phyloP scores from a whole-genome alignment of 2,113 vertebrate genomes.

The Nematolebias whitei region DNA sequence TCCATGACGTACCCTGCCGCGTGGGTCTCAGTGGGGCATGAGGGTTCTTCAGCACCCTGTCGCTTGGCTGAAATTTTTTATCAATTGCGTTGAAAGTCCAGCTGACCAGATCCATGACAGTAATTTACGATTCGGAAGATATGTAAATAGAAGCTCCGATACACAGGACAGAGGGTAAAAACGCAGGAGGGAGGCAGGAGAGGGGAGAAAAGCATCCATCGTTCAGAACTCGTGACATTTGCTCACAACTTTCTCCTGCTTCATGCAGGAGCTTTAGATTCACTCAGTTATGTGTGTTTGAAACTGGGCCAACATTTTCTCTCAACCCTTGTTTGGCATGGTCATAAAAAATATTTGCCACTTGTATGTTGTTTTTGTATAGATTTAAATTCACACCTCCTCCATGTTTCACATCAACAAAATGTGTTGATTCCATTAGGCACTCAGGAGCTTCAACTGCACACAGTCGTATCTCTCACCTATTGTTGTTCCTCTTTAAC shows the following conservation, averaged over 20 bases:
- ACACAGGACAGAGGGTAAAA: too few species aligned
- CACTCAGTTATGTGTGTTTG: background rate
- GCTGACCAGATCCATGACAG: too few species aligned
- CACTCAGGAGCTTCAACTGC: conserved; percentile 7
- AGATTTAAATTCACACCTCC: conserved; percentile 51
- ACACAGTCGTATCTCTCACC: background rate
- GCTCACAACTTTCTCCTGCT: background rate
- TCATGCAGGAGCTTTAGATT: background rate
- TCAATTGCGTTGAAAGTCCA: too few species aligned
- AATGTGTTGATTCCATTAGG: conserved; percentile 39
- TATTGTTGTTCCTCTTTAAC: background rate
- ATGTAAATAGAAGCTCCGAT: too few species aligned
- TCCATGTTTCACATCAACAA: conserved; percentile 33
- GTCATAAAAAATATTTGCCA: background rate
- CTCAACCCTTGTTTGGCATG: background rate
- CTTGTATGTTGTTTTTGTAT: conserved; percentile 21
- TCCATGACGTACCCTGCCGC: too few species aligned
- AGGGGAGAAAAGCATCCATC: too few species aligned
- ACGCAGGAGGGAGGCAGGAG: too few species aligned
- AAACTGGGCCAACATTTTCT: conserved; percentile 1
- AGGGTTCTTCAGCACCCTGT: too few species aligned
- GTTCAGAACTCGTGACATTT: background rate
- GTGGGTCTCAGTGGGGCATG: too few species aligned
- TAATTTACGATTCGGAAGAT: too few species aligned
- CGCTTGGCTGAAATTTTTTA: too few species aligned